A percentile compares a stretch with the other conserved stretches of the same genome.
Conservation (phyloP, 2,113 vertebrate species). For the Onychorhynchus coronatus region DNA sequence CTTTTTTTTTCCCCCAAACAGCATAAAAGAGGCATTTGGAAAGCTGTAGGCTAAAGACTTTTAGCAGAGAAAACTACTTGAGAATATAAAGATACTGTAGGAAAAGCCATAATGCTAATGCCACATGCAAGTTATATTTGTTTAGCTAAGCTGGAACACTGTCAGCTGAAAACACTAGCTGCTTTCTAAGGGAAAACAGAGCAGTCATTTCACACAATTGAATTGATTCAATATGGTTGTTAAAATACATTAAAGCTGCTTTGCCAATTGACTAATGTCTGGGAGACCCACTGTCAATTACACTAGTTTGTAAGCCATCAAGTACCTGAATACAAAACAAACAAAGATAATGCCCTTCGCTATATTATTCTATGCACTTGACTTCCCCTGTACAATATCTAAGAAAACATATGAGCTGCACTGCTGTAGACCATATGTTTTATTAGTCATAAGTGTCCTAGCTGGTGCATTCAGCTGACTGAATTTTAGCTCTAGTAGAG, state of each 20-base stretch:
- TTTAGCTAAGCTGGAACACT: conserved; percentile 47
- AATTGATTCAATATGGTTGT: conserved; percentile 59
- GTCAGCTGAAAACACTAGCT: conserved; percentile 61
- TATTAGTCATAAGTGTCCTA: conserved; percentile 19
- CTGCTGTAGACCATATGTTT: conserved; percentile 40
- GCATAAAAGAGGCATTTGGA: neutral
- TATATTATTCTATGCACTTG: conserved; percentile 37
- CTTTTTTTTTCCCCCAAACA: neutral
- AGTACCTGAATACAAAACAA: conserved; percentile 46
- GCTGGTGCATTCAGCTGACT: neutral
- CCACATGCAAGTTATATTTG: conserved; percentile 39
- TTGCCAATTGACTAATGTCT: conserved; percentile 59
- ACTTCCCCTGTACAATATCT: conserved; percentile 16
- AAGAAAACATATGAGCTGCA: conserved; percentile 1
- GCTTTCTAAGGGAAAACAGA: conserved; percentile 63
- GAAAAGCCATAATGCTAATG: conserved; percentile 32
- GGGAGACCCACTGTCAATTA: conserved; percentile 50
- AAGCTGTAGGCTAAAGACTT: conserved; percentile 24
- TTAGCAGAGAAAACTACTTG: neutral
- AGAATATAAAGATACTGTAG: conserved; percentile 23
- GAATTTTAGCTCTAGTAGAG: conserved; percentile 3
- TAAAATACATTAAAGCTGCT: conserved; percentile 56
- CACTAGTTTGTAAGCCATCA: conserved; percentile 26
- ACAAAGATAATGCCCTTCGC: conserved; percentile 37
- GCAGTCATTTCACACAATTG: conserved; percentile 53